Conservation (phyloP, 2,888 invertebrate genomes). For the Melanotus villosus region DNA sequence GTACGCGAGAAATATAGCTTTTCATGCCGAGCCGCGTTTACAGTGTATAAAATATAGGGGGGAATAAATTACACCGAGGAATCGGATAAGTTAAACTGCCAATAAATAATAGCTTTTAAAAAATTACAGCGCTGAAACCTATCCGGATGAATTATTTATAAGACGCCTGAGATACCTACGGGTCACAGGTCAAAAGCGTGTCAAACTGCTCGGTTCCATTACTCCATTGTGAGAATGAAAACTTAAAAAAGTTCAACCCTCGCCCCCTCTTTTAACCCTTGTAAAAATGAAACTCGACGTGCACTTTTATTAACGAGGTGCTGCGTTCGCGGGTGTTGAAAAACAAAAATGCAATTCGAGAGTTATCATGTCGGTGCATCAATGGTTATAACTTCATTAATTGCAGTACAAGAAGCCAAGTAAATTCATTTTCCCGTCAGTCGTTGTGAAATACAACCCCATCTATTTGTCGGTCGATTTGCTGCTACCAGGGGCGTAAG, state of each 20-base stretch:
- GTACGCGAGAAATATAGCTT: slow-evolving; percentile 63
- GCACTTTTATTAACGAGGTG: slow-evolving; percentile 5
- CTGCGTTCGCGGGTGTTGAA: neutral
- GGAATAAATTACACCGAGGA: slow-evolving; percentile 63
- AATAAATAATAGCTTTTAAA: slow-evolving; percentile 64
- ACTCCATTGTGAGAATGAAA: slow-evolving; percentile 3
- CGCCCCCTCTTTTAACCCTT: too few species aligned
- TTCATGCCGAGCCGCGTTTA: slow-evolving; percentile 62
- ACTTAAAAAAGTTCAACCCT: neutral
- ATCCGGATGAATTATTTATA: slow-evolving; percentile 58
- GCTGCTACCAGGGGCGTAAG: neutral
- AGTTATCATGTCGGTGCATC: neutral
- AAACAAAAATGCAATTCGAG: neutral
- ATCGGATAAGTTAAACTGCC: slow-evolving; percentile 63
- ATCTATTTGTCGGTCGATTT: neutral
- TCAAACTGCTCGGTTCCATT: slow-evolving; percentile 18
- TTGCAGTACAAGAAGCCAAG: slow-evolving; percentile 1
- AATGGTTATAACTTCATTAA: slow-evolving; percentile 21
- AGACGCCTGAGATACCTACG: slow-evolving; percentile 35
- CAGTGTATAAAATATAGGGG: slow-evolving; percentile 64
- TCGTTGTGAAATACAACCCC: slow-evolving; percentile 5
- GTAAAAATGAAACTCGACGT: slow-evolving; percentile 1
- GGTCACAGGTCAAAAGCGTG: slow-evolving; percentile 37
- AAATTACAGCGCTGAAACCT: slow-evolving; percentile 58
- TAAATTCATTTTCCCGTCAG: slow-evolving; percentile 4